Percentiles rank a stretch among this genome's conserved stretches.
phyloP scores from a whole-genome alignment of 2,797 vertebrate species.

The Mycteria americana region DNA sequence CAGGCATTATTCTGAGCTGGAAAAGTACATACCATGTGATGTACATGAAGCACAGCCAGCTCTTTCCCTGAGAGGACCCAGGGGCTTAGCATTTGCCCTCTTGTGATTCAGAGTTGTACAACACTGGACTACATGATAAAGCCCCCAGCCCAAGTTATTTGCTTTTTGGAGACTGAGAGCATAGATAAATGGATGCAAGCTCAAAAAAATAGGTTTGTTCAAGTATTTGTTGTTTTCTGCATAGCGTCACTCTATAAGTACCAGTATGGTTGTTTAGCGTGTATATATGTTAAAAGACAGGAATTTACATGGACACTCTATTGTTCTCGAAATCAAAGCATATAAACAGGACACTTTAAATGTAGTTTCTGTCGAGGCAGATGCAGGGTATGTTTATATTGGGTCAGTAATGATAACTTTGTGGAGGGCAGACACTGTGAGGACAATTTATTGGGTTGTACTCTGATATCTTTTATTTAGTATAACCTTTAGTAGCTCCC shows the following conservation, averaged over 20 bases:
- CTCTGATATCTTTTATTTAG: neutral
- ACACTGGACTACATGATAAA: neutral
- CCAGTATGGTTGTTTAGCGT: neutral
- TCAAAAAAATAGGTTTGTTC: neutral
- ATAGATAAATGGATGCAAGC: neutral
- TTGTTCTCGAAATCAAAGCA: neutral
- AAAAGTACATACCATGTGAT: neutral
- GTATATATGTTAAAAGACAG: neutral
- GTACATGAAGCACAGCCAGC: neutral
- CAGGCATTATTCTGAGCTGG: neutral
- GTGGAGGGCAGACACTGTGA: neutral
- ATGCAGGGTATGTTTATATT: neutral
- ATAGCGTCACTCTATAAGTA: neutral
- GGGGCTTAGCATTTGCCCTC: neutral
- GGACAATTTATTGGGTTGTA: neutral
- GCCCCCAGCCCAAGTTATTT: rapidly evolving
- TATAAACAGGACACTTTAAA: neutral
- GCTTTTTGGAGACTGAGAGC: neutral
- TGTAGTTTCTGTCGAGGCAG: neutral
- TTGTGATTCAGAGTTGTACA: neutral
- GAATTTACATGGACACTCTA: neutral
- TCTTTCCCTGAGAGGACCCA: neutral
- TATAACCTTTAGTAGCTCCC: neutral
- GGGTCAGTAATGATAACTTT: neutral
- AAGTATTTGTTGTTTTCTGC: neutral